Evolutionary conservation across 64 coral and sea anemone genomes (phyloP).

Genomic region (Porites australiensis): DNA sequence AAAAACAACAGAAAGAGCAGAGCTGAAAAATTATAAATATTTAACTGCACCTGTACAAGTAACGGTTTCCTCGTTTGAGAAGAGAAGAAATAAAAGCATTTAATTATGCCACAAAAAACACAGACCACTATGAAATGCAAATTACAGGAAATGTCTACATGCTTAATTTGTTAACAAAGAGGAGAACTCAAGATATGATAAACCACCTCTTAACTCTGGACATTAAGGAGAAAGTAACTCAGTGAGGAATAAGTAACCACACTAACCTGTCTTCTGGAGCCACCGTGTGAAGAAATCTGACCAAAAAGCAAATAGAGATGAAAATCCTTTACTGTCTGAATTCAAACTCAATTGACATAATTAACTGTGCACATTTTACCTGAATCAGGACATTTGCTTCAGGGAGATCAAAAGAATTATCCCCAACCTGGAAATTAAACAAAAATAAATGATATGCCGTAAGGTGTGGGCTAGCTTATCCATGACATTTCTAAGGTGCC

Average conservation of each 20-base stretch:
- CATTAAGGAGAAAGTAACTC: background rate
- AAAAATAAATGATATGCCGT: background rate
- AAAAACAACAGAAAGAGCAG: too few relatives aligned
- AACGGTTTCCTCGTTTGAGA: too few relatives aligned
- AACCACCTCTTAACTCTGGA: background rate
- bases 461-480: too few relatives aligned
- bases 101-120: too few relatives aligned
- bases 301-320: background rate
- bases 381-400: constrained; percentile 98
- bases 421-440: constrained; percentile 78
- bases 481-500: too few relatives aligned
- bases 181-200: background rate
- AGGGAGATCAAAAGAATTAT: constrained; percentile 99
- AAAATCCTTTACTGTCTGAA: background rate
- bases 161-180: too few relatives aligned
- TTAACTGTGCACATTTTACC: constrained; percentile 25
- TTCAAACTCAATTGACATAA: background rate
- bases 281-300: constrained; percentile 95
- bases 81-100: too few relatives aligned
- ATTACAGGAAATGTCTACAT: too few relatives aligned
- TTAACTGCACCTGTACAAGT: too few relatives aligned
- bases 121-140: too few relatives aligned
- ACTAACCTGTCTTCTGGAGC: constrained; percentile 95
- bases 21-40: too few relatives aligned
- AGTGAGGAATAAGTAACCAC: background rate